A percentile compares a stretch with the other conserved stretches of the same genome.
Evolutionary conservation across 2,797 vertebrate species (phyloP).

Genomic region (Columba guinea): DNA sequence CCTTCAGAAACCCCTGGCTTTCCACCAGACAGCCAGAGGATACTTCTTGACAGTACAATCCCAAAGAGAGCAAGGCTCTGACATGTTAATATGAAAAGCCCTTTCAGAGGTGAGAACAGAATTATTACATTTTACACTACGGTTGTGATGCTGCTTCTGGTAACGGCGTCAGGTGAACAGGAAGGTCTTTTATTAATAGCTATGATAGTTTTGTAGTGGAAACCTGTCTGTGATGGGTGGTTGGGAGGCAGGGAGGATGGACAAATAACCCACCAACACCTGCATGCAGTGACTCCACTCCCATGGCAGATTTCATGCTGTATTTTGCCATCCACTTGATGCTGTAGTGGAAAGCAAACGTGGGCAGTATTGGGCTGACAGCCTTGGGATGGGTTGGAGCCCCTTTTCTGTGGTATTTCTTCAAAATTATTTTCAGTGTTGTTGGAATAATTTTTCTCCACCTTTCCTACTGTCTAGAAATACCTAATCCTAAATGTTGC

Average conservation of each 20-base stretch:
- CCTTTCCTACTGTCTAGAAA: not conserved
- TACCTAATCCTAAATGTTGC: not conserved
- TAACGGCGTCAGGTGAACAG: not conserved
- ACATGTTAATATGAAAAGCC: not conserved
- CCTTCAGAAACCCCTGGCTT: not conserved
- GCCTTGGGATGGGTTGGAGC: not conserved
- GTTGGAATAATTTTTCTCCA: not conserved
- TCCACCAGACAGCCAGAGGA: not conserved
- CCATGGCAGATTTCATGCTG: not conserved
- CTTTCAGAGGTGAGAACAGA: not conserved
- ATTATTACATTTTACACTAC: not conserved
- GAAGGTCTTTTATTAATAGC: not conserved
- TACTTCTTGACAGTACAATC: not conserved
- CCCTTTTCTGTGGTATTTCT: not conserved
- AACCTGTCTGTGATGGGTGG: accelerated
- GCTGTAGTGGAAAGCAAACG: not conserved
- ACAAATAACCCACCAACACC: not conserved
- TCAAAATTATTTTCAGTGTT: not conserved
- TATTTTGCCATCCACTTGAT: not conserved
- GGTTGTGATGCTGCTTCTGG: accelerated
- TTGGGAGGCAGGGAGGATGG: not conserved
- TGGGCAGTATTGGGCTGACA: not conserved
- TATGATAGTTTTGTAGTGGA: not conserved
- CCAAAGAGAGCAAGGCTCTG: not conserved
- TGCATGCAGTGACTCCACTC: not conserved